Evolutionary conservation across 1,140 invertebrate genomes (phyloP).

Genomic region (Anoplolepis gracilipes): DNA sequence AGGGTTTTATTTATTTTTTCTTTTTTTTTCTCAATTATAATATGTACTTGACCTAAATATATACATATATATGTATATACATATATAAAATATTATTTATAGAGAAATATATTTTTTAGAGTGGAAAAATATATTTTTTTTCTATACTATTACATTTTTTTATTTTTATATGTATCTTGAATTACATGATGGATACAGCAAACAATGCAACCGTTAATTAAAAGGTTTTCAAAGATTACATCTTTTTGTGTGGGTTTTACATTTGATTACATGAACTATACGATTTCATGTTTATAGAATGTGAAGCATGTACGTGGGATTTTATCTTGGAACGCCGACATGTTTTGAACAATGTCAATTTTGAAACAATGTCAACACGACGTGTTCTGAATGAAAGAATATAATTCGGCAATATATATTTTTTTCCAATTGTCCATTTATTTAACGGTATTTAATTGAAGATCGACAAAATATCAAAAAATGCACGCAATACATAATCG

Average conservation of each 20-base stretch:
- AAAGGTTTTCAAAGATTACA: not conserved
- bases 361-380: slow-evolving; percentile 14
- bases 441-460: slow-evolving; percentile 17
- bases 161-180: not conserved
- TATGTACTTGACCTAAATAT: too few relatives aligned
- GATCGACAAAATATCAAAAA: slow-evolving; percentile 28
- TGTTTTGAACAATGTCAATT: slow-evolving; percentile 9
- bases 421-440: not conserved
- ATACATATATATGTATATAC: not conserved
- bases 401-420: not conserved
- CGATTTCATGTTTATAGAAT: slow-evolving; percentile 40
- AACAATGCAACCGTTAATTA: slow-evolving; percentile 24
- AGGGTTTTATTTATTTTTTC: too few relatives aligned
- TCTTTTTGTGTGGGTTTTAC: not conserved
- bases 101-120: not conserved
- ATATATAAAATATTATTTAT: slow-evolving; percentile 3
- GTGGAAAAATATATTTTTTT: not conserved
- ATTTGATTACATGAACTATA: slow-evolving; percentile 15
- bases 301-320: slow-evolving; percentile 3
- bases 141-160: not conserved
- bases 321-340: slow-evolving; percentile 24
- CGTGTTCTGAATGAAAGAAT: slow-evolving; percentile 30
- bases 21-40: not conserved
- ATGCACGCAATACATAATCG: slow-evolving; percentile 16
- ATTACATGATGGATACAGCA: slow-evolving; percentile 1